Percentiles rank a stretch among this genome's conserved stretches.
Evolutionary conservation across 64 coral and sea anemone genomes (phyloP).

Genomic region (Pocillopora damicornis): DNA sequence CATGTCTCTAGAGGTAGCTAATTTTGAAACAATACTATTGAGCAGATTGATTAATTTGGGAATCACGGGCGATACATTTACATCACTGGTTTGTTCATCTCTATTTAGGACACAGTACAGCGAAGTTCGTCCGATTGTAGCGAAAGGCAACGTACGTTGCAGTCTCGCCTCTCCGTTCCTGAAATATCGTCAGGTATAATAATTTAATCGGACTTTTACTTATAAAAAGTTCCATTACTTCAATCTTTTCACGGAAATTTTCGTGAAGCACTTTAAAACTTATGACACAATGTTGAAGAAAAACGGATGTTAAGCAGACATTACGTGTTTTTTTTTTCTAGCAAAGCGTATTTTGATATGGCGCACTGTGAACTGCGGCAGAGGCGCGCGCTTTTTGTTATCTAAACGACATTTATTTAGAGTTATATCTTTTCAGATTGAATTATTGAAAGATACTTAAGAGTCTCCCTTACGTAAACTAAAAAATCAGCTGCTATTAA

Average conservation of each 20-base stretch:
- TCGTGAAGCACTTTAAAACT: not conserved
- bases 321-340: not conserved
- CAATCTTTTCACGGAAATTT: not conserved
- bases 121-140: conserved; percentile 63
- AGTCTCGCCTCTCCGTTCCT: conserved; percentile 42
- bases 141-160: conserved; percentile 38
- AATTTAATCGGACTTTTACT: not conserved
- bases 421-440: not conserved
- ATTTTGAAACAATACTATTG: not conserved
- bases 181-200: conserved; percentile 57
- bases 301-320: not conserved
- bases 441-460: not conserved
- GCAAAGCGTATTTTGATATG: not conserved
- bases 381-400: not conserved
- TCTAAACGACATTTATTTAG: not conserved
- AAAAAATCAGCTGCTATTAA: not conserved
- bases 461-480: not conserved
- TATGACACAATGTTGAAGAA: not conserved
- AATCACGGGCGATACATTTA: not conserved
- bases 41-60: not conserved
- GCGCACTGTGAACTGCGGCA: not conserved
- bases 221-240: not conserved
- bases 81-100: conserved; percentile 8
- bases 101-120: conserved; percentile 24
- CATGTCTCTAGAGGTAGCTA: conserved; percentile 28